Evolutionary conservation across 2,888 invertebrate genomes (phyloP), one percentile per base, ranked within the genome.

Genomic region (Linnaemya tessellans): DNA sequence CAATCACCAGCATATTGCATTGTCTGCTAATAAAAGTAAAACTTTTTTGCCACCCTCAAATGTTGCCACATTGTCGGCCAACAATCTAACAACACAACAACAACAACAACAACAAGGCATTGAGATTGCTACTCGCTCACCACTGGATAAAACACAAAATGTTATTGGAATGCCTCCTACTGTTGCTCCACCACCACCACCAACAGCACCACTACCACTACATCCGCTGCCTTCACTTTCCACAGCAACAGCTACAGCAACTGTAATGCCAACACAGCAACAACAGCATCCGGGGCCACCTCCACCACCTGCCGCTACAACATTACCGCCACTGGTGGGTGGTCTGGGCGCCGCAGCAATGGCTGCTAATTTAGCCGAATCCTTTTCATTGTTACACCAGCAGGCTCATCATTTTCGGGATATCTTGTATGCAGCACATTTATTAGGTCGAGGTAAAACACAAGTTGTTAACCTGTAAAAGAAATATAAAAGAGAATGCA

Each of bases 391-490:
- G 88, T 88, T 91, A 89, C 90, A 91, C 75, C 91, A 91, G 86
- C 91, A 91, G 89, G 91, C 91, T 87, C 90, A 88, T 84, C 94
- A 94, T 90, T 93, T 95, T 89, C 94, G 94, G 93, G 94, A 95
- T 91, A 94, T 95, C 93, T 94, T 95, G 93, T 93, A 95, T 89
- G 94, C 94, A 87, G 94, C 95, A 88, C 95, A 94, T 93, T 93
- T 95, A 91, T 93, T 95, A 89, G 91, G 91, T 88, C 93, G 94
- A 95, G 95, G 95, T 95, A 93, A 86, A 79, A 51, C 30, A 35
- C 30, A 51, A 65, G 1, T 13, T 46, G 8, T 11, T 54, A 64
- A 60, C 46, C 46, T 46, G 7, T 15, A 1, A 35, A 74, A 38
- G 51, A 20, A 25, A 51, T 35, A 65, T 25, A 49, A 11, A 46